A percentile compares a stretch with the other conserved stretches of the same genome.
Evolutionary conservation across 1,140 invertebrate species (phyloP).

Genomic region (Trinorchestia longiramus): DNA sequence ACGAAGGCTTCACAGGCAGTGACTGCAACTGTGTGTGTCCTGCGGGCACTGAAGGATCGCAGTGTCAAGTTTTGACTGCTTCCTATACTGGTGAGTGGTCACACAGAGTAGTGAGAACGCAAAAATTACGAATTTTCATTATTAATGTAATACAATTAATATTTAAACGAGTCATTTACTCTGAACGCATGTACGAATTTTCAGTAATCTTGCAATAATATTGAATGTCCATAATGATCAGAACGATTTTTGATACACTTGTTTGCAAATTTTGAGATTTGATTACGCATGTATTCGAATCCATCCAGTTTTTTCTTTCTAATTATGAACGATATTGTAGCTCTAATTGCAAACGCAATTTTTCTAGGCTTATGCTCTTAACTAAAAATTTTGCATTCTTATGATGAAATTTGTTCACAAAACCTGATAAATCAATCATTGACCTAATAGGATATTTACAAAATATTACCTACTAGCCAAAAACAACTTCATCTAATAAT

Average conservation of each 20-base stretch:
- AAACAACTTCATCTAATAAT: not conserved
- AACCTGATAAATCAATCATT: not conserved
- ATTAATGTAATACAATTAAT: no score
- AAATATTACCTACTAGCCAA: not conserved
- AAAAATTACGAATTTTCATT: no score
- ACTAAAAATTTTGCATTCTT: not conserved
- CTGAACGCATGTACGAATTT: no score
- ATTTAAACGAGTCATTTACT: no score
- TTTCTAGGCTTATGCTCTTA: not conserved
- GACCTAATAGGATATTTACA: not conserved
- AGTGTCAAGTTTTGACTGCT: constrained; percentile 15
- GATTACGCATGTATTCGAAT: no score
- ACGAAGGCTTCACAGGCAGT: constrained; percentile 53
- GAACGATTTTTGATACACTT: no score
- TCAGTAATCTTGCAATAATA: no score
- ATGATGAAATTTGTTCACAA: not conserved
- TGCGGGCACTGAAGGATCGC: not conserved
- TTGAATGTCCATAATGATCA: no score
- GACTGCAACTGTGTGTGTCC: constrained; percentile 57
- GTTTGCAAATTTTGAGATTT: no score
- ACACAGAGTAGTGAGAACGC: not conserved
- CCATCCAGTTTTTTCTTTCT: no score
- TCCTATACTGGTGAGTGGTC: constrained; percentile 31
- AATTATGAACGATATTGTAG: no score
- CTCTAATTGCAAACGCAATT: not conserved